Evolutionary conservation across 2,888 invertebrate species (phyloP).

Genomic region (Catocala sponsa): DNA sequence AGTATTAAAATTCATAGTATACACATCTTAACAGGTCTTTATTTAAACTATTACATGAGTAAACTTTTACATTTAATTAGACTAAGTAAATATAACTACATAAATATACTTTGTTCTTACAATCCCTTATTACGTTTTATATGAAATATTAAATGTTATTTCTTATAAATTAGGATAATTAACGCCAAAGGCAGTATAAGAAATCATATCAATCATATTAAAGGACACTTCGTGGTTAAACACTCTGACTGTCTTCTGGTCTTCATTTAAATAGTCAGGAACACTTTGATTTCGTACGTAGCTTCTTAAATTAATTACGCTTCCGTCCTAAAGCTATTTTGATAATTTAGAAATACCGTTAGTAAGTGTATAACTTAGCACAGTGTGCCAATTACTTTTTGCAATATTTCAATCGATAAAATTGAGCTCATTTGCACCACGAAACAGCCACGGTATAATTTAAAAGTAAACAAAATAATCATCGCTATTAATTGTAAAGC

Average conservation of each 20-base stretch:
- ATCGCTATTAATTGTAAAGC: conserved; percentile 43
- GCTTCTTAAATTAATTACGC: conserved; percentile 57
- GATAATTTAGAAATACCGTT: conserved; percentile 38
- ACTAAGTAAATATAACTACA: background rate
- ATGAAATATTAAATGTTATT: conserved; percentile 26
- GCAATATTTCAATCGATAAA: background rate
- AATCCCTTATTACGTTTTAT: conserved; percentile 1
- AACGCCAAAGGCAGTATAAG: conserved; percentile 70
- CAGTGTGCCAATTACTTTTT: conserved; percentile 2
- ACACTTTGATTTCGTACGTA: conserved; percentile 24
- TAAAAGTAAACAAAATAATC: conserved; percentile 14
- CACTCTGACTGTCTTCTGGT: conserved; percentile 18
- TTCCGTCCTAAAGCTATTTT: conserved; percentile 64
- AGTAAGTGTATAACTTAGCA: conserved; percentile 22
- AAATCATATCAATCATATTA: conserved; percentile 67
- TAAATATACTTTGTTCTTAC: background rate
- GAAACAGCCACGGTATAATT: background rate
- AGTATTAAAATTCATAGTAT: background rate
- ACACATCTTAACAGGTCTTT: background rate
- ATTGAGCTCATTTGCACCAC: background rate
- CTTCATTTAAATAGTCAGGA: conserved; percentile 13
- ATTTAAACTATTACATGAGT: background rate
- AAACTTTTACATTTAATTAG: background rate
- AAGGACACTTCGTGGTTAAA: conserved; percentile 36
- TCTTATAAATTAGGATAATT: conserved; percentile 34